Evolutionary conservation across 2,113 vertebrate genomes (phyloP).

Genomic region (Sterrhoptilus dennistouni): DNA sequence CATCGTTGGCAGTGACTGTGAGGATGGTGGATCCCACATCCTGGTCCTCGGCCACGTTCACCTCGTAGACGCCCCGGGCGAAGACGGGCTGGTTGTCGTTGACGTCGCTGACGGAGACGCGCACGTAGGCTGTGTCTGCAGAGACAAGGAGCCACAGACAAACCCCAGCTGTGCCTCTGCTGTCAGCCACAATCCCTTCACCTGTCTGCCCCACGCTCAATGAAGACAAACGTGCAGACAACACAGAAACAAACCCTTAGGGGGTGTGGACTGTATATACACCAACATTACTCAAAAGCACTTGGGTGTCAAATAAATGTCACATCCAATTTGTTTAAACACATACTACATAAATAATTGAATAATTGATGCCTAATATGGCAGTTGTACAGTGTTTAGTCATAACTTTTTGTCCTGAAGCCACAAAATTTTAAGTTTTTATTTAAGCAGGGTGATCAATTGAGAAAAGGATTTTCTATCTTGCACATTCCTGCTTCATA

Average conservation of each 20-base stretch:
- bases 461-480: neutral
- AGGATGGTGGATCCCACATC: conserved; percentile 82
- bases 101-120: conserved; percentile 85
- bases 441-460: neutral
- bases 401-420: conserved; percentile 17
- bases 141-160: conserved; percentile 57
- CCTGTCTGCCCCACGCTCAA: conserved; percentile 58
- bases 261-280: conserved; percentile 57
- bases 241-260: conserved; percentile 63
- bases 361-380: conserved; percentile 73
- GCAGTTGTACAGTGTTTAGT: conserved; percentile 24
- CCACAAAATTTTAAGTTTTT: neutral
- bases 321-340: conserved; percentile 70
- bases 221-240: conserved; percentile 72
- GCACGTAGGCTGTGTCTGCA: conserved; percentile 84
- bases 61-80: conserved; percentile 77
- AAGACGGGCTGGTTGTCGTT: conserved; percentile 90
- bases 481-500: neutral
- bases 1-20: conserved; percentile 84
- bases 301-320: conserved; percentile 73
- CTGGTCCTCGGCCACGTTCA: conserved; percentile 83
- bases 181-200: conserved; percentile 71
- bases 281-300: conserved; percentile 55
- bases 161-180: conserved; percentile 68
- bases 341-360: conserved; percentile 75